These are phyloP conservation scores for Genyomyrus donnyi DNA, from an alignment of 2,113 vertebrate genomes.

Conservation along the genomic window DNA sequence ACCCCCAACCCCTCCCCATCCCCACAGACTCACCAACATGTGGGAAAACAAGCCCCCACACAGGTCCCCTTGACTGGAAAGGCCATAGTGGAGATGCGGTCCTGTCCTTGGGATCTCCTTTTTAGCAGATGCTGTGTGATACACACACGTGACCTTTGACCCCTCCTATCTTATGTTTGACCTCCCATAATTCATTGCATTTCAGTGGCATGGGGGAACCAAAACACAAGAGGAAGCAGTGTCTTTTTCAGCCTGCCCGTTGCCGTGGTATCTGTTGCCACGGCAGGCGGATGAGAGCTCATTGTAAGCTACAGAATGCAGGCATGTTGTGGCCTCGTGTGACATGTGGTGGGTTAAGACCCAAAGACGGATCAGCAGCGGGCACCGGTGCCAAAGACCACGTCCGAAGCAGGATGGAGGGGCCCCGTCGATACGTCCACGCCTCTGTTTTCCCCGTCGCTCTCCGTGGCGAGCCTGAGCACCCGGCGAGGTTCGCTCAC, in stretches of 20 bases:
- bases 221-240: neutral
- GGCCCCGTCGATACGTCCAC: conserved; percentile 36
- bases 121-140: neutral
- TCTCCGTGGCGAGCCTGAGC: conserved; percentile 13
- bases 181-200: neutral
- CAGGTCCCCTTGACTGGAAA: neutral
- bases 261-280: neutral
- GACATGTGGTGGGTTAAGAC: neutral
- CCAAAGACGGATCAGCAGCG: neutral
- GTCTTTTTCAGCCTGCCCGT: neutral
- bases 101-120: neutral
- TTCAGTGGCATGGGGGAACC: neutral
- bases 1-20: neutral
- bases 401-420: neutral
- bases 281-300: neutral
- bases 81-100: neutral
- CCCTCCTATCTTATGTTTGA: neutral
- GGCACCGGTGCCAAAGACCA: neutral
- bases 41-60: conserved; percentile 4
- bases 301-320: neutral
- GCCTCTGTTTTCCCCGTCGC: neutral
- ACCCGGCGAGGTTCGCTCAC: conserved; percentile 44
- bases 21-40: conserved; percentile 8
- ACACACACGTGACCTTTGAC: neutral
- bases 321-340: neutral